Conservation (phyloP, 2,797 vertebrate genomes). For the Falco berigora region DNA sequence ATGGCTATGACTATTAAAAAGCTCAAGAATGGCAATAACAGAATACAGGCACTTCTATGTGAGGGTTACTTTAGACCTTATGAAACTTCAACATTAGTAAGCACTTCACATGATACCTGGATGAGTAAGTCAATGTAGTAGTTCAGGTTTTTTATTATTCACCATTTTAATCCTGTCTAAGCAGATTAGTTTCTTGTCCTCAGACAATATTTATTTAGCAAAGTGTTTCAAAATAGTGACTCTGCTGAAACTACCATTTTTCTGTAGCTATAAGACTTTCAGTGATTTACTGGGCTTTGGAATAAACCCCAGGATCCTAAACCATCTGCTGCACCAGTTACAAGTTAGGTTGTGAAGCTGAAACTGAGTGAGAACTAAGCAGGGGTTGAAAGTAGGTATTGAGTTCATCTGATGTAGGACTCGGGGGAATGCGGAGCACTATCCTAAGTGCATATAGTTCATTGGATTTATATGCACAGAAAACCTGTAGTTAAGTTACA, state of each 20-base stretch:
- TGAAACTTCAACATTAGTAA: conserved; percentile 56
- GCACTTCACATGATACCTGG: conserved; percentile 51
- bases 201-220: conserved; percentile 26
- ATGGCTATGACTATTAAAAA: conserved; percentile 67
- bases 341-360: background rate
- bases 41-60: conserved; percentile 74
- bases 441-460: background rate
- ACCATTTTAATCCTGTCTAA: background rate
- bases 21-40: conserved; percentile 66
- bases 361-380: background rate
- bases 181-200: background rate
- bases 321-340: background rate
- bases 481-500: background rate
- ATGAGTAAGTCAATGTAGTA: conserved; percentile 31
- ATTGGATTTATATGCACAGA: background rate
- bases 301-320: background rate
- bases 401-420: background rate
- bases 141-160: conserved; percentile 20
- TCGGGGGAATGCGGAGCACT: background rate
- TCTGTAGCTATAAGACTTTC: background rate
- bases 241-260: background rate
- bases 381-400: background rate
- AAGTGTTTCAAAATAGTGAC: background rate
- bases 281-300: background rate
- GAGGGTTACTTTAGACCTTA: conserved; percentile 62